Conservation (phyloP, 1,140 invertebrate species). For the Conus ventricosus region DNA sequence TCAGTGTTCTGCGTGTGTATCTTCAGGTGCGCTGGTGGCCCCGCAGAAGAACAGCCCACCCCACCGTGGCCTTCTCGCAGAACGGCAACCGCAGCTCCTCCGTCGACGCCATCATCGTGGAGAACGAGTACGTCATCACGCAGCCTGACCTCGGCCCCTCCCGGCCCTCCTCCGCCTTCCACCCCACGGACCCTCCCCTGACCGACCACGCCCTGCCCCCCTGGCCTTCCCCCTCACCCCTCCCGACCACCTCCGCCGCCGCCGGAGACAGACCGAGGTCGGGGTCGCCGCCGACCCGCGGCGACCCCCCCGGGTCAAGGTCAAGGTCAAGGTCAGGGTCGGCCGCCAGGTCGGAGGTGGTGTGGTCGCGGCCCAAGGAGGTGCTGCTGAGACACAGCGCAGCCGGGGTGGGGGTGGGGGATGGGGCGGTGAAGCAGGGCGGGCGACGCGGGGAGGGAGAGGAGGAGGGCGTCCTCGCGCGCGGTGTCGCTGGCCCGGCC, state of each 20-base stretch:
- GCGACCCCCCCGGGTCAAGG: background rate
- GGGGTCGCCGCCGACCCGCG: background rate
- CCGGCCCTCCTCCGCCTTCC: background rate
- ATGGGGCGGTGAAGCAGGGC: background rate
- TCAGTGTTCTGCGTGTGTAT: background rate
- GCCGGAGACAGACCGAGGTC: background rate
- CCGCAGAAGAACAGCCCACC: background rate
- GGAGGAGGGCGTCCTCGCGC: background rate
- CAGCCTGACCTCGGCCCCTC: background rate
- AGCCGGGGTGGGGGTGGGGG: background rate
- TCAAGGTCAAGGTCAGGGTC: background rate
- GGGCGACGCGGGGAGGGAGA: background rate
- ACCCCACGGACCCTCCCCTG: background rate
- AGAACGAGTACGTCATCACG: background rate
- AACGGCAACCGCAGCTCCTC: background rate
- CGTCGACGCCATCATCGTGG: background rate
- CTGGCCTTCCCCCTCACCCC: background rate
- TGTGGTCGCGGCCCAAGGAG: constrained; percentile 15
- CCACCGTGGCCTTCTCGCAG: constrained; percentile 9
- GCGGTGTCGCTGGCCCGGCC: background rate
- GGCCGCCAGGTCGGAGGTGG: background rate
- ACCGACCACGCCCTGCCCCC: background rate
- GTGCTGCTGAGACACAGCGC: background rate
- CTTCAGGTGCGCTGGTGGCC: constrained; percentile 23
- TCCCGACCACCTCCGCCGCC: background rate